Conservation (phyloP, 1,140 invertebrate species). For the Reticulitermes speratus region DNA sequence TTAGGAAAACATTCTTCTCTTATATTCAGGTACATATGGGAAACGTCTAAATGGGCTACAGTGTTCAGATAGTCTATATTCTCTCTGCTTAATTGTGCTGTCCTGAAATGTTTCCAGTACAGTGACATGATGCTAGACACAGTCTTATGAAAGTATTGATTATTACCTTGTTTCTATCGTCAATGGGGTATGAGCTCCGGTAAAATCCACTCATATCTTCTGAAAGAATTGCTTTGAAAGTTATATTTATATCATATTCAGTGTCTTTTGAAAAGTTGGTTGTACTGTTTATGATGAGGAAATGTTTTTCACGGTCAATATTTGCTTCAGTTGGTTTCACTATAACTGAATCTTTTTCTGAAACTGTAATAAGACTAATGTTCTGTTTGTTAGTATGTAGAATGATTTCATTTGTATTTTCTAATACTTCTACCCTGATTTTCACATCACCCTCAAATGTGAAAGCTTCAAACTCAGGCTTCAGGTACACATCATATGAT, state of each 20-base stretch:
- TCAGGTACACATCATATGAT: conserved; percentile 35
- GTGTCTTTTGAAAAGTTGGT: background rate
- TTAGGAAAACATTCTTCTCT: too few species aligned
- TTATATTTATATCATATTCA: conserved; percentile 50
- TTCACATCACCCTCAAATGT: conserved; percentile 36
- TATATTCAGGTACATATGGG: too few species aligned
- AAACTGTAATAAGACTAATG: conserved; percentile 37
- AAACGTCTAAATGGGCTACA: background rate
- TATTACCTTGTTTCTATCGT: background rate
- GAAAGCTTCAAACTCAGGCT: conserved; percentile 34
- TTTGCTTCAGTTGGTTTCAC: too few species aligned
- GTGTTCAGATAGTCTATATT: background rate
- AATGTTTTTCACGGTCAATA: background rate
- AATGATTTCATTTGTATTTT: conserved; percentile 30
- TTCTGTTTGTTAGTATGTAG: conserved; percentile 39
- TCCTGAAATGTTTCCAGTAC: background rate
- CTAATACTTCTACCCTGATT: conserved; percentile 30
- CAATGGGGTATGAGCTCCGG: conserved; percentile 66
- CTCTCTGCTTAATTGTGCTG: background rate
- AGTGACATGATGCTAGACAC: background rate
- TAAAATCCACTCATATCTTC: conserved; percentile 76
- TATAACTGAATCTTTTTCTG: conserved; percentile 35
- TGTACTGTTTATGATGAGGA: conserved; percentile 44
- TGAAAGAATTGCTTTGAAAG: conserved; percentile 55
- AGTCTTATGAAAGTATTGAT: background rate